Conservation (phyloP, 2,888 invertebrate genomes). For the Tethea ocularis region DNA sequence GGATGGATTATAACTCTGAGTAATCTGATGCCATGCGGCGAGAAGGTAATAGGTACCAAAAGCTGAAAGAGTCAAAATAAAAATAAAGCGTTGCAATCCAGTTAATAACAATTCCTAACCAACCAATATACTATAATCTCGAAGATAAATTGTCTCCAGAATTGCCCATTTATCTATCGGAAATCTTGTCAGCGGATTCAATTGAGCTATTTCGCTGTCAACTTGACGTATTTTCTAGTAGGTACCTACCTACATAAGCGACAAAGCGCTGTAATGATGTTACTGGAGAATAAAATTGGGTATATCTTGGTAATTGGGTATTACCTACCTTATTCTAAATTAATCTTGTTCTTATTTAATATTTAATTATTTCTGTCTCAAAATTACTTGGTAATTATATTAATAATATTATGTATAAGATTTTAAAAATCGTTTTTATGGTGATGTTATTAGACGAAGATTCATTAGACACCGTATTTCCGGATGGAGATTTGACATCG, state of each 20-base stretch:
- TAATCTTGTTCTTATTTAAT: too few relatives aligned
- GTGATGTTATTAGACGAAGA: too few relatives aligned
- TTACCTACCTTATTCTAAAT: not conserved
- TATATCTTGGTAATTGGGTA: conserved; percentile 10
- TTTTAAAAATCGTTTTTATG: too few relatives aligned
- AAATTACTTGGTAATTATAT: too few relatives aligned
- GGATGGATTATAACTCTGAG: too few relatives aligned
- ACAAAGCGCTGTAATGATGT: conserved; percentile 14
- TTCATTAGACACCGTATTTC: too few relatives aligned
- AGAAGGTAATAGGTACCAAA: not conserved
- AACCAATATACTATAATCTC: conserved; percentile 24
- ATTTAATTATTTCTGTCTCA: too few relatives aligned
- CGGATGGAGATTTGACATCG: too few relatives aligned
- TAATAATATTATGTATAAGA: too few relatives aligned
- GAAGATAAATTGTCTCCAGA: conserved; percentile 42
- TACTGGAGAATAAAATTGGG: conserved; percentile 8
- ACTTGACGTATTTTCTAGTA: conserved; percentile 33
- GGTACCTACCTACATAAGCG: too few relatives aligned
- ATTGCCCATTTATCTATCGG: conserved; percentile 42
- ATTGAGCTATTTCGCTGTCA: conserved; percentile 40
- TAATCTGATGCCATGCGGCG: too few relatives aligned
- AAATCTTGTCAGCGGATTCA: conserved; percentile 31
- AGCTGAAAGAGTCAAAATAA: not conserved
- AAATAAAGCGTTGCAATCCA: not conserved
- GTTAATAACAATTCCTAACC: conserved; percentile 7